Percentiles rank a stretch among this genome's conserved stretches.
Conservation (phyloP, 2,113 vertebrate genomes). For the Nothocercus julius region DNA sequence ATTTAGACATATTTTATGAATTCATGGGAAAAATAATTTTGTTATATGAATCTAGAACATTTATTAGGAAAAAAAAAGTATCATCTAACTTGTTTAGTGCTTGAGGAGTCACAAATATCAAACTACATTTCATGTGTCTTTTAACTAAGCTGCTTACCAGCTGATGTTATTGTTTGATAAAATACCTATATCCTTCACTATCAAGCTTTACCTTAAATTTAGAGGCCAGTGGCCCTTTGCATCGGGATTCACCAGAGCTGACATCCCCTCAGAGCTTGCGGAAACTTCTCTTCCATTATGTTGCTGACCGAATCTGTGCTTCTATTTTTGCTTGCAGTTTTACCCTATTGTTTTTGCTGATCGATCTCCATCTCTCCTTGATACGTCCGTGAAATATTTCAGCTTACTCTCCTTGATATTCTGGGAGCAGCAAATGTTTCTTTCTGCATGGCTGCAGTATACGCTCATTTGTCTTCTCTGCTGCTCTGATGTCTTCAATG, state of each 20-base stretch:
- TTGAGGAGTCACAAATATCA: slow-evolving; percentile 12
- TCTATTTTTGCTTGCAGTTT: slow-evolving; percentile 21
- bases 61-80: background rate
- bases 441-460: slow-evolving; percentile 37
- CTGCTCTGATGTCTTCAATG: slow-evolving; percentile 6
- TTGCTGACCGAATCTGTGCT: background rate
- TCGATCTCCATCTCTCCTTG: slow-evolving; percentile 65
- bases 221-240: slow-evolving; percentile 41
- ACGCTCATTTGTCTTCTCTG: slow-evolving; percentile 44
- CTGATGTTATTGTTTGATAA: slow-evolving; percentile 20
- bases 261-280: background rate
- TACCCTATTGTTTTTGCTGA: slow-evolving; percentile 49
- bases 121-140: slow-evolving; percentile 48
- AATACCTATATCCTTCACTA: slow-evolving; percentile 40
- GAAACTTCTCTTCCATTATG: slow-evolving; percentile 35
- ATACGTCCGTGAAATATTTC: slow-evolving; percentile 63
- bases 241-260: slow-evolving; percentile 40
- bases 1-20: background rate
- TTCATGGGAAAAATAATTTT: background rate
- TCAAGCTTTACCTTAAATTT: slow-evolving; percentile 41
- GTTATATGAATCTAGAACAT: background rate
- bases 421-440: slow-evolving; percentile 50
- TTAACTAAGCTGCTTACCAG: slow-evolving; percentile 39
- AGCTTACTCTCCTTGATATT: slow-evolving; percentile 35
- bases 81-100: background rate